Evolutionary conservation across 2,797 vertebrate genomes (phyloP), one percentile per base, ranked within the genome.

Genomic region (Lerista edwardsae): DNA sequence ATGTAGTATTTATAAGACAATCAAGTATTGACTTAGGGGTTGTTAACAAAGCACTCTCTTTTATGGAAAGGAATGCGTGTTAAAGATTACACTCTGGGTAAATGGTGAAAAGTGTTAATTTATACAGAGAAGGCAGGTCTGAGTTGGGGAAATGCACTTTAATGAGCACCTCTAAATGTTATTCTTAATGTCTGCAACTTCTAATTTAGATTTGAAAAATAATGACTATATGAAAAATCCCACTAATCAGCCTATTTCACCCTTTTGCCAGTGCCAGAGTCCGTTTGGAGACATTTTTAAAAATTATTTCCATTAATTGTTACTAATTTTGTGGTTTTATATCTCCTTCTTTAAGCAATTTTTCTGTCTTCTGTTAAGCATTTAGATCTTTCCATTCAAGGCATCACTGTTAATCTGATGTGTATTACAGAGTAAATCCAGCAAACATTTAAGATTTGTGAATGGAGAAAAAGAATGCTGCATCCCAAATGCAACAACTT

Each of bases 361-460:
- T 29, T 44, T 12, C 36, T 44, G 27, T 27, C 39, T 39, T 80
- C 39, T 61, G 83, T 64, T 11, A 51, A 29, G 83, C 75, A 84
- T n/a, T 2, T 71, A 31, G 72, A 14, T n/a, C 41, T 79, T 61
- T 82, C 79, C 55, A 57, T 57, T 19, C 55, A 57, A 17, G 14
- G 55, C 17, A 57, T 12, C 55, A 17, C 55, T 57, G 55, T 80
- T 2, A 68, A 23, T 17, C 27, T 68, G 79, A 78, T 29, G 0
- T 8, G 68, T 36, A 65, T 81, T 59, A 41, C 39, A 74, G n/a
- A 9, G 55, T 84, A 83, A 89, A 82, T 88, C 84, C 31, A 83
- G 39, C 1, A 85, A 19, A 25, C 7, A 25, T 79, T 4, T 0
- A 44, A 25, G 3, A 4, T 61, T 41, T 61, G 4, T 41, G 15